Base-by-base conservation (phyloP, 2,113 vertebrate species). In the Dromaius novaehollandiae region DNA sequence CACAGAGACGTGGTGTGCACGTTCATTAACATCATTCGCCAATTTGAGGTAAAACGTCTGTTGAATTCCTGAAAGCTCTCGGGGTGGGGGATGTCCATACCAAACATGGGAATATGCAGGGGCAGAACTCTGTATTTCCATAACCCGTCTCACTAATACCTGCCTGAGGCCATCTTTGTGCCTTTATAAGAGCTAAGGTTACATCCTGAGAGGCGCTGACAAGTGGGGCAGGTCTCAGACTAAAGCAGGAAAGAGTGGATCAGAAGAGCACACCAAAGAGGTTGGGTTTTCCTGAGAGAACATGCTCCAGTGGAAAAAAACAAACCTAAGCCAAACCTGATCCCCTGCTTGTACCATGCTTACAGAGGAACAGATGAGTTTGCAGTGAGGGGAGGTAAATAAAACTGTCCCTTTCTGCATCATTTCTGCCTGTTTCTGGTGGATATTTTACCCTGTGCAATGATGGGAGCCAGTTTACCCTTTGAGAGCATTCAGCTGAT, bases 281-380 rank as follows among this genome's bases (percentile, higher is more conserved):
- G 5, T 3, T 65, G 50, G 28, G 9, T 8, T 85, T 85, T 9
- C 30, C 69, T 77, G 25, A 18, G 17, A 44, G 70, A 91, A 21
- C 15, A 2, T 48, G 34, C 8, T 69, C 5, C 28, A 10, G 20
- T 89, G 70, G 74, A 85, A 93, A 51, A 14, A 63, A 19, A 38
- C 38, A 38, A 38, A 38, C 38, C 38, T 38, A 8, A 38, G 38
- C 7, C 68, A 64, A 34, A 86, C 73, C 17, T 61, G 71, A 86
- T 58, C 15, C n/a, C 11, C 9, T 2, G 16, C 63, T 63, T 81
- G 22, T 44, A 19, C 12, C 0, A 0, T 53, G 30, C 34, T 74
- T 32, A 20, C 48, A 74, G 71, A 77, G 56, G 46, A 95, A 13
- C 28, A 73, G 80, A 87, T 76, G 50, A 76, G 21, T 63, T 94